Evolutionary conservation across 1,140 invertebrate genomes (phyloP).

Genomic region (Neodiprion pinetum): DNA sequence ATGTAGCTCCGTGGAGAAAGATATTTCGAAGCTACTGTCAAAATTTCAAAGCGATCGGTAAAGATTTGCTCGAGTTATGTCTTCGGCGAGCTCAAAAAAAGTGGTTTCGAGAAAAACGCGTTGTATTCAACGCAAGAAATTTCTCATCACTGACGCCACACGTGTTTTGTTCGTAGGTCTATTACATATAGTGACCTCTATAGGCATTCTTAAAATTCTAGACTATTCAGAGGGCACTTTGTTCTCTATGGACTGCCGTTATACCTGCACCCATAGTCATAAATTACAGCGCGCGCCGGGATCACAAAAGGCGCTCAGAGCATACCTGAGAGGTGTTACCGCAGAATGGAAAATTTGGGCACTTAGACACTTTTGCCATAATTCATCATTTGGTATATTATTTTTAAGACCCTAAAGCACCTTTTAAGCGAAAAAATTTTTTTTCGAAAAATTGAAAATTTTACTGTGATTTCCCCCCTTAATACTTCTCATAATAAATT

Average conservation of each 20-base stretch:
- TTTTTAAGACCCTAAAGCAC: conserved; percentile 20
- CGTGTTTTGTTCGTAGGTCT: conserved; percentile 4
- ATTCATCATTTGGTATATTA: conserved; percentile 17
- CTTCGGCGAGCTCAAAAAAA: conserved; percentile 23
- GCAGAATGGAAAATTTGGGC: conserved; percentile 19
- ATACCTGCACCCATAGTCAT: conserved; percentile 16
- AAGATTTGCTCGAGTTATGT: conserved; percentile 25
- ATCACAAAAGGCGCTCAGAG: conserved; percentile 19
- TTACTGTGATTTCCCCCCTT: no score
- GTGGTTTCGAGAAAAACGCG: conserved; percentile 24
- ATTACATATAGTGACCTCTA: conserved; percentile 15
- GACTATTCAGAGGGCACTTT: conserved; percentile 8
- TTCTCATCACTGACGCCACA: background rate
- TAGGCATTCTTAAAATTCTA: conserved; percentile 19
- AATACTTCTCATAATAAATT: no score
- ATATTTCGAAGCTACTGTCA: background rate
- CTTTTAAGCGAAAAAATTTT: conserved; percentile 3
- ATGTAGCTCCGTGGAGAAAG: conserved; percentile 22
- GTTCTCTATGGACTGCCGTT: conserved; percentile 16
- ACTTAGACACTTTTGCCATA: conserved; percentile 12
- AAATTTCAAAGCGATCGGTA: conserved; percentile 24
- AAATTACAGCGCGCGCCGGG: conserved; percentile 17
- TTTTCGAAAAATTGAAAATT: no score
- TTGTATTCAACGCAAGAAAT: background rate
- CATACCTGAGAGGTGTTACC: conserved; percentile 21